Conservation (phyloP, 2,113 vertebrate genomes). For the Passer montanus region DNA sequence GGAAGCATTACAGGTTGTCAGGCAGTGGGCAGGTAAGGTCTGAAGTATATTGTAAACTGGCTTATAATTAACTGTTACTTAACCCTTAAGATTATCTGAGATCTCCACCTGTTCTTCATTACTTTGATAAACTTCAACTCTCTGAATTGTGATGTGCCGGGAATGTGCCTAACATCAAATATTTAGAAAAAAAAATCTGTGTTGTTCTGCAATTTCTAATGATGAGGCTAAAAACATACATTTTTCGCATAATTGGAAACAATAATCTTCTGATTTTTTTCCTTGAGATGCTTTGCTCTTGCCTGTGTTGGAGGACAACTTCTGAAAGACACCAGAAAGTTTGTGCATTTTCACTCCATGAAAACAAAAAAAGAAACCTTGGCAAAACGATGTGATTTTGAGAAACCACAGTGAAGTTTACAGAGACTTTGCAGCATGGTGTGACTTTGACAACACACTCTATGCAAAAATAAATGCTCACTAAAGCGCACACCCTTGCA, state of each 20-base stretch:
- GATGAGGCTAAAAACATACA: neutral
- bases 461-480: neutral
- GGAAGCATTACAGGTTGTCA: neutral
- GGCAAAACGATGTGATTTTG: neutral
- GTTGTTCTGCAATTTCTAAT: neutral
- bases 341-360: rapidly evolving
- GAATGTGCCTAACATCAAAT: neutral
- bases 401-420: neutral
- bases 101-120: neutral
- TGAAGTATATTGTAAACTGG: neutral
- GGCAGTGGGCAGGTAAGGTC: no score
- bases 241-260: neutral
- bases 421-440: neutral
- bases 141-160: neutral
- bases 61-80: neutral
- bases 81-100: neutral
- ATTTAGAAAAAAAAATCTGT: neutral
- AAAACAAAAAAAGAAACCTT: neutral
- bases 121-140: neutral
- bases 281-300: neutral
- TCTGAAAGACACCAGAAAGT: neutral
- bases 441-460: neutral
- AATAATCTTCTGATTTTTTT: neutral
- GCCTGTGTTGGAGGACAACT: neutral
- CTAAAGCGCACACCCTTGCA: neutral